phyloP scores from a whole-genome alignment of 2,797 vertebrate genomes.

The Lophotriccus pileatus region DNA sequence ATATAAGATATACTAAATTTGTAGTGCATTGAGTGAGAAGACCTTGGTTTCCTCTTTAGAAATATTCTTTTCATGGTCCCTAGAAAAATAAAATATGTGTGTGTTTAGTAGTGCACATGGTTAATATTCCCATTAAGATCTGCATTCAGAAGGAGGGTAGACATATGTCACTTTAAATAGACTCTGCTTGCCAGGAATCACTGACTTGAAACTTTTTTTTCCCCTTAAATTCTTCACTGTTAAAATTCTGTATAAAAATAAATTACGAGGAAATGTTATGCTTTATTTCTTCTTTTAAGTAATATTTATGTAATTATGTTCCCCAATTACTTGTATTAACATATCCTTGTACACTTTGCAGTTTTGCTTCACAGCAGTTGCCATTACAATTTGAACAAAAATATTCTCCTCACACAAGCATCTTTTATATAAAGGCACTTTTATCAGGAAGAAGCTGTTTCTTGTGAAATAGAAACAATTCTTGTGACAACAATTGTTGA shows the following conservation, averaged over 20 bases:
- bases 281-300: slow-evolving; percentile 33
- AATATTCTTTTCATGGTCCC: background rate
- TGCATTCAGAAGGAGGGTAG: background rate
- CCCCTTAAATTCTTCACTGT: background rate
- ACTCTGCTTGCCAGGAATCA: background rate
- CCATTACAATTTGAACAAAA: background rate
- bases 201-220: background rate
- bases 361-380: background rate
- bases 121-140: background rate
- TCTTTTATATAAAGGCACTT: background rate
- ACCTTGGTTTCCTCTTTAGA: background rate
- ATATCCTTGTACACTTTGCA: background rate
- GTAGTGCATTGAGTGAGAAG: background rate
- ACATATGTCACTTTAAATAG: background rate
- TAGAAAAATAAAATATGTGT: background rate
- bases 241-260: background rate
- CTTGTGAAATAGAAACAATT: slow-evolving; percentile 14
- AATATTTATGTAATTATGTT: background rate
- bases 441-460: background rate
- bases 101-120: background rate
- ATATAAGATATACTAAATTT: background rate
- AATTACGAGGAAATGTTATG: background rate
- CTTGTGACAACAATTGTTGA: slow-evolving; percentile 58
- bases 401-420: background rate
- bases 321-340: background rate